Base-by-base conservation (phyloP, 2,113 vertebrate species). In the Anoura caudifer region DNA sequence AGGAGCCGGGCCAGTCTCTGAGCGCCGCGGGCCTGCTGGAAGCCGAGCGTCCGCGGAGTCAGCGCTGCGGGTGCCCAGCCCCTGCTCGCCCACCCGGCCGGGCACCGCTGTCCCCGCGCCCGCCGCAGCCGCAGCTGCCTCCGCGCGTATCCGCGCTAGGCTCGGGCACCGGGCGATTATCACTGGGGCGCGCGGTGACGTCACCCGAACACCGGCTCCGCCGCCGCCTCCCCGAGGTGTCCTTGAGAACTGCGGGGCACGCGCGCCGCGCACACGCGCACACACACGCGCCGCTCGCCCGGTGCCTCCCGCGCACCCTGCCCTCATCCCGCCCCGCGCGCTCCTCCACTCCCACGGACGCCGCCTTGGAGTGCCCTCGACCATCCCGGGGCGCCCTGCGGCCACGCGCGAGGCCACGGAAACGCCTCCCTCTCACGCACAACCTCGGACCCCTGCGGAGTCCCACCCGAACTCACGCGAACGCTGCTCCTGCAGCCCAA, bases 131-230 rank as follows among this genome's bases (percentile, higher is more conserved):
- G 89, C 97, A 6, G 92, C 95, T n/a, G 95, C 95, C 99, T 99
- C 98, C 98, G 99, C 98, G 99, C 98, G 99, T 99, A 99, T 99
- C 99, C 99, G 99, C 99, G 99, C 99, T 99, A 99, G 99, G 99
- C 98, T 99, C 99, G 98, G 98, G 99, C 99, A 99, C 99, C 98
- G 99, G 98, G 99, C 99, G 99, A 99, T 99, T 99, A 99, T 99
- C 99, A 99, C 99, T 99, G 99, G 99, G 99, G 99, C 99, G 99
- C 99, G 99, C 98, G 98, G 99, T 99, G 99, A 99, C 99, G 99
- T 99, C 99, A 99, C 99, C 99, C 98, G 98, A 99, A 99, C 99
- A 99, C 97, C 99, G 99, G 98, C 98, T 98, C 99, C 98, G 98
- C 99, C 98, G 99, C 99, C 99, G 99, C 99, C 99, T 99, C 99